Base-by-base conservation (phyloP, 1,140 invertebrate genomes). In the Drosophila lacertosa region DNA sequence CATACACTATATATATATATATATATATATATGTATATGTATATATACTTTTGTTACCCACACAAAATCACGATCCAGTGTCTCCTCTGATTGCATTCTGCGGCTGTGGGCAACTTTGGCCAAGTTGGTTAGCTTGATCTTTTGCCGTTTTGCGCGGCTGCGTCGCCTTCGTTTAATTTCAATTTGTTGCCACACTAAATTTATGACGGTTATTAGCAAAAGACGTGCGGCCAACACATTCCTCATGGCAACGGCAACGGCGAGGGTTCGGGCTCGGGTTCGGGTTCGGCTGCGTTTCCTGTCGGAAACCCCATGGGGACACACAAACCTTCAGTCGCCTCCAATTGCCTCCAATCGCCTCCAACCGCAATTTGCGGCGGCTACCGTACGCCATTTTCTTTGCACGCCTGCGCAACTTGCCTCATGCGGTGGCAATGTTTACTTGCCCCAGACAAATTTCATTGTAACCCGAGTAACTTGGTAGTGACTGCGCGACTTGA, bases 401-500 rank as follows among this genome's bases (percentile, higher is more conserved):
- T 70, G 51, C 51, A 59, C 64, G 60, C 60, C 50, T 65, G 50
- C 80, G 57, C 68, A 71, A 45, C 51, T 55, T 44, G 69, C 65
- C 35, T 9, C 63, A 39, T 42, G 63, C 82, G 37, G 82, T 78
- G 83, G 82, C 83, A 88, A 78, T 88, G 82, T 88, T 88, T 88
- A 89, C 82, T 88, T 67, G 83, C 37, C 74, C 32, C 83, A 82
- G 89, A 90, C 83, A 90, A 90, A 90, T 89, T 89, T 89, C 74
- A 82, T 90, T 90, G 89, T 90, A 90, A 90, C 89, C 80, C 75
- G 89, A 90, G 89, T 90, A 90, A 90, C 89, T 90, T 90, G 89
- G 89, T 82, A 89, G 88, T 78, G 20, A 22, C 54, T 67, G 65
- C 48, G 26, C 44, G 16, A 4, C 40, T 44, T 16, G 11, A 13